These are phyloP conservation scores for Drosophila fungiperda DNA, from an alignment of 2,888 invertebrate species.

Conservation along the genomic window DNA sequence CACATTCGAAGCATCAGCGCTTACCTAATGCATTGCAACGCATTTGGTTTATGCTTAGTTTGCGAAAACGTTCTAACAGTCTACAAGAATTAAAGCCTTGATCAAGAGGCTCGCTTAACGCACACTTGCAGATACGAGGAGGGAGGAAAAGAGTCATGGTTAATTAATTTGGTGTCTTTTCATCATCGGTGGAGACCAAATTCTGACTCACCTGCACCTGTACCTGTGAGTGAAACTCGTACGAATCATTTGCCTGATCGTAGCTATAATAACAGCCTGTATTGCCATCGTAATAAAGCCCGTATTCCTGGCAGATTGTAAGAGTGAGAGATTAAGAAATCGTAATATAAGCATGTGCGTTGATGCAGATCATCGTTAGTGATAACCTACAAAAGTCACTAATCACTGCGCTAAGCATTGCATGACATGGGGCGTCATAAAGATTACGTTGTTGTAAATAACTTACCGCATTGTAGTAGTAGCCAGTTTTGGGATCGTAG, in stretches of 20 bases:
- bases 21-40: slow-evolving; percentile 87
- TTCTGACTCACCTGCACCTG: slow-evolving; percentile 84
- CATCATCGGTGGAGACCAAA: slow-evolving; percentile 4
- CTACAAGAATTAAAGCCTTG: slow-evolving; percentile 81
- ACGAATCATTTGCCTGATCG: slow-evolving; percentile 90
- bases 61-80: slow-evolving; percentile 84
- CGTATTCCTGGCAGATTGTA: slow-evolving; percentile 88
- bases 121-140: slow-evolving; percentile 63
- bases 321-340: slow-evolving; percentile 9
- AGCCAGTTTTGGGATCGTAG: slow-evolving; percentile 94
- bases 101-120: slow-evolving; percentile 59
- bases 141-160: slow-evolving; percentile 47
- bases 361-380: slow-evolving; percentile 43
- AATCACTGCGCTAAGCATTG: slow-evolving; percentile 14
- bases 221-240: slow-evolving; percentile 93
- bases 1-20: slow-evolving; percentile 82
- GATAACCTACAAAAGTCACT: slow-evolving; percentile 60
- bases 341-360: slow-evolving; percentile 17
- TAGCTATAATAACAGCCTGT: slow-evolving; percentile 94
- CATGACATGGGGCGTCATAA: slow-evolving; percentile 55
- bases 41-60: slow-evolving; percentile 86
- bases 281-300: slow-evolving; percentile 95
- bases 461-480: slow-evolving; percentile 95
- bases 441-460: slow-evolving; percentile 59
- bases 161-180: slow-evolving; percentile 35